These are phyloP conservation scores for Carpatolechia fugitivella DNA, from an alignment of 2,888 invertebrate species.

Conservation along the genomic window DNA sequence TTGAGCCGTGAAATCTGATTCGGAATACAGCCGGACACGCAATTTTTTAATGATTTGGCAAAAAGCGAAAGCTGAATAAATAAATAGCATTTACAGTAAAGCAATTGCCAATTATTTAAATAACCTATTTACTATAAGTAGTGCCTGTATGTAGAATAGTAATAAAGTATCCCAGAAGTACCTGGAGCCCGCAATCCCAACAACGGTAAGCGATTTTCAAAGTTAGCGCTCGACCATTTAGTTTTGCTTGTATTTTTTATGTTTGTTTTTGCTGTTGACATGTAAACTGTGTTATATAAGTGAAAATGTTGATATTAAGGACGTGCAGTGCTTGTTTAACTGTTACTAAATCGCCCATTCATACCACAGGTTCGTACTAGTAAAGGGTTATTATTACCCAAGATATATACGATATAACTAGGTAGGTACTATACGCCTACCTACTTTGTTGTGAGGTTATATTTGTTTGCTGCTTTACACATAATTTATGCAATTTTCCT, in stretches of 20 bases:
- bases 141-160: not conserved
- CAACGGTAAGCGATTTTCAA: constrained; percentile 37
- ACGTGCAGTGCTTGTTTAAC: constrained; percentile 40
- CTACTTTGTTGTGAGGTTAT: too few species aligned
- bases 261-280: constrained; percentile 52
- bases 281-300: constrained; percentile 55
- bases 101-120: not conserved
- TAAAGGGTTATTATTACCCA: too few species aligned
- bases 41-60: constrained; percentile 58
- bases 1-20: too few species aligned
- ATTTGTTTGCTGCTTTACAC: too few species aligned
- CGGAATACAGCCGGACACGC: too few species aligned
- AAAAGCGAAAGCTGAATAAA: constrained; percentile 29
- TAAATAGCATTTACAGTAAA: too few species aligned
- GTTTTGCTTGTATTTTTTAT: constrained; percentile 24
- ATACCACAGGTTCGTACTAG: constrained; percentile 49
- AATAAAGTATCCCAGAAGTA: not conserved
- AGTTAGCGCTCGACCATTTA: constrained; percentile 33
- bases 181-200: constrained; percentile 2
- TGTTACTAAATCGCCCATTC: constrained; percentile 38
- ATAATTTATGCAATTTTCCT: too few species aligned
- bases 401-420: too few species aligned
- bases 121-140: constrained; percentile 13
- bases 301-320: constrained; percentile 50
- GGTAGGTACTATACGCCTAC: too few species aligned